These are phyloP conservation scores for Crypturellus undulatus DNA, from an alignment of 2,113 vertebrate genomes.

Conservation along the genomic window DNA sequence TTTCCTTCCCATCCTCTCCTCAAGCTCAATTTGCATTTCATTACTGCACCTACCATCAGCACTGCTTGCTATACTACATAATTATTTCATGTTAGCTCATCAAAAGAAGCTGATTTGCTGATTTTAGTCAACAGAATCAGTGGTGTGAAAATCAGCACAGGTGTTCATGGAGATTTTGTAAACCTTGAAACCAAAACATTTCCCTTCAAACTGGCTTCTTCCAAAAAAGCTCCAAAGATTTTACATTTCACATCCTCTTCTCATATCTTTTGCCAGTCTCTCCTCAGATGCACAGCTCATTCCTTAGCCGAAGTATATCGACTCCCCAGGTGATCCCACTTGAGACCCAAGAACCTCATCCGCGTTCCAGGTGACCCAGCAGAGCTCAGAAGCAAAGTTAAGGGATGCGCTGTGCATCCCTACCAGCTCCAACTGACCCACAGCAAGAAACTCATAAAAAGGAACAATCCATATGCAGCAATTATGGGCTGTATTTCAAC, in stretches of 20 bases:
- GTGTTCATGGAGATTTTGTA: not conserved
- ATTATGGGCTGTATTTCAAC: not conserved
- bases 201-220: not conserved
- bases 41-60: not conserved
- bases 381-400: not conserved
- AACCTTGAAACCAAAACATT: slow-evolving; percentile 3
- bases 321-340: not conserved
- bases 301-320: not conserved
- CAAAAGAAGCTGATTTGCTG: not conserved
- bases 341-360: not conserved
- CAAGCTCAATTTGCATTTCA: not conserved
- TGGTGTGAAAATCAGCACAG: slow-evolving; percentile 1
- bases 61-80: not conserved
- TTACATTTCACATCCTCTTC: not conserved
- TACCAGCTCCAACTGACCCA: not conserved
- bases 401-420: not conserved
- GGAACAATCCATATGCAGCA: not conserved
- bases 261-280: not conserved
- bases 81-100: not conserved
- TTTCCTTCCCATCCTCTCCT: not conserved
- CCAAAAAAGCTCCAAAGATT: not conserved
- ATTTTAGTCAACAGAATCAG: not conserved
- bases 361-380: not conserved
- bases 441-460: not conserved
- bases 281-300: not conserved